Conservation (phyloP, 2,113 vertebrate genomes). For the Brachirus orientalis region DNA sequence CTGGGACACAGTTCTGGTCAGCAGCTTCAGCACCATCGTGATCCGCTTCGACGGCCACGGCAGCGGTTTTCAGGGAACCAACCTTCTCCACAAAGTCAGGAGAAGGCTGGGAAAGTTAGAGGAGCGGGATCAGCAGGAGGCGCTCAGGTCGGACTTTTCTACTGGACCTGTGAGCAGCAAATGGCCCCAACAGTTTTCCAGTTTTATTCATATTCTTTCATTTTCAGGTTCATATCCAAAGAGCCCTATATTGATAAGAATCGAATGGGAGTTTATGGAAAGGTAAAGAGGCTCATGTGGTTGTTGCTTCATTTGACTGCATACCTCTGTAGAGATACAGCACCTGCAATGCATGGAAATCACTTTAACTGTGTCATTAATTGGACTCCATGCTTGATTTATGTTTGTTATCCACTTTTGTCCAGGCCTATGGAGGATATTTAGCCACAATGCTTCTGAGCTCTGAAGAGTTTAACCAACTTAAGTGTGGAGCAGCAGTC, state of each 20-base stretch:
- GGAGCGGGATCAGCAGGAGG: slow-evolving; percentile 91
- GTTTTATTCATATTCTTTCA: slow-evolving; percentile 3
- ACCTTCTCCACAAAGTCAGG: slow-evolving; percentile 90
- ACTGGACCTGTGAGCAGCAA: neutral
- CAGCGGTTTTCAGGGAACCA: slow-evolving; percentile 95
- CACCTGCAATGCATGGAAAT: neutral
- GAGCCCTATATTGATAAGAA: slow-evolving; percentile 88
- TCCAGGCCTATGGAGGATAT: slow-evolving; percentile 94
- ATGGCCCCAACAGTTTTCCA: neutral
- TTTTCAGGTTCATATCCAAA: slow-evolving; percentile 86
- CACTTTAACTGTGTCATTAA: too few relatives aligned
- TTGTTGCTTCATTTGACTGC: too few relatives aligned
- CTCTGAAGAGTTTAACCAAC: slow-evolving; percentile 80
- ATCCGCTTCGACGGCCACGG: slow-evolving; percentile 92
- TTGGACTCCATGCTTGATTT: too few relatives aligned
- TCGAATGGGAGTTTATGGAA: slow-evolving; percentile 92
- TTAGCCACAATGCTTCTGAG: slow-evolving; percentile 89
- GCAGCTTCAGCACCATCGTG: slow-evolving; percentile 88
- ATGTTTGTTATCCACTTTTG: slow-evolving; percentile 5
- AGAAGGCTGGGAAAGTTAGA: slow-evolving; percentile 87
- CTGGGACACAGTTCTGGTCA: slow-evolving; percentile 94
- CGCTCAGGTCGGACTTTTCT: slow-evolving; percentile 83
- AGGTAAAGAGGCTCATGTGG: slow-evolving; percentile 77
- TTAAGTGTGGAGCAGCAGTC: slow-evolving; percentile 90
- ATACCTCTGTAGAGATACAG: too few relatives aligned